A percentile compares a stretch with the other conserved stretches of the same genome.
phyloP scores from a whole-genome alignment of 2,113 vertebrate species.

The Otocyon megalotis region DNA sequence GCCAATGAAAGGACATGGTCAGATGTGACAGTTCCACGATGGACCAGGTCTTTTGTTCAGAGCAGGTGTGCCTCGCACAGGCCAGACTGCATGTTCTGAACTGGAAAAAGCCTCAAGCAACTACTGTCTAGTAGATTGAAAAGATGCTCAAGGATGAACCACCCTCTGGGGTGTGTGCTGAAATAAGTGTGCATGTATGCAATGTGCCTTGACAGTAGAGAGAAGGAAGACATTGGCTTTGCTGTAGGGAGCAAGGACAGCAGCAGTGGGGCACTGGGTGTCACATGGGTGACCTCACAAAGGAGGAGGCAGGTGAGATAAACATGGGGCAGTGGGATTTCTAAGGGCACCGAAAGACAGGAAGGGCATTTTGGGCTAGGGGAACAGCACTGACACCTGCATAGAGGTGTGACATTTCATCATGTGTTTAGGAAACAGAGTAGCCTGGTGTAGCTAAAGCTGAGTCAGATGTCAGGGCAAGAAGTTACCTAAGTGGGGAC shows the following conservation, averaged over 20 bases:
- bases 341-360: neutral
- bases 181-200: neutral
- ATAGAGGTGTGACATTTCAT: neutral
- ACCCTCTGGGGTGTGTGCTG: accelerated
- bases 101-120: neutral
- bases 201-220: no score
- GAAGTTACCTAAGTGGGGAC: neutral
- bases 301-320: neutral
- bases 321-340: neutral
- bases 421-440: neutral
- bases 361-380: neutral
- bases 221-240: neutral
- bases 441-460: neutral
- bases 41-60: no score
- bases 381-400: neutral
- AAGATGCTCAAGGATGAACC: neutral
- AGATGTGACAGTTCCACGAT: accelerated
- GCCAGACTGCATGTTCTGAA: neutral
- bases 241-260: no score
- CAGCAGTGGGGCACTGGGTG: neutral
- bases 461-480: neutral
- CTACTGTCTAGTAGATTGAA: neutral
- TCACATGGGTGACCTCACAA: neutral
- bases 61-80: neutral
- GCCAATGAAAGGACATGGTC: neutral